These are phyloP conservation scores for Cistogaster globosa DNA, from an alignment of 2,888 invertebrate species.

Conservation along the genomic window DNA sequence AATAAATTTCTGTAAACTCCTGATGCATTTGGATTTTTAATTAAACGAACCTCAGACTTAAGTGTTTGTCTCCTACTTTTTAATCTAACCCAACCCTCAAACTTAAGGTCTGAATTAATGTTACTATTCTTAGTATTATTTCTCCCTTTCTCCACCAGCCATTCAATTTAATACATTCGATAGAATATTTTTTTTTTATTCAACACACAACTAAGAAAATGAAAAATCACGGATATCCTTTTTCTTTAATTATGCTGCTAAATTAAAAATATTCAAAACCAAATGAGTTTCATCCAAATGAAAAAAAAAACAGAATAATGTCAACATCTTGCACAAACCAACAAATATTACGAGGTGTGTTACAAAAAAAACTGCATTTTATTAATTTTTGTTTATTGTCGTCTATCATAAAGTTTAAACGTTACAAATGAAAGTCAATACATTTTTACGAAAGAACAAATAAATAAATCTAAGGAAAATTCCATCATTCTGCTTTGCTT, in stretches of 20 bases:
- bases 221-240: constrained; percentile 77
- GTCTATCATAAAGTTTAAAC: too few species aligned
- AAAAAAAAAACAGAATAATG: constrained; percentile 44
- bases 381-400: too few species aligned
- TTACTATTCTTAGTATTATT: neutral
- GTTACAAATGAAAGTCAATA: too few species aligned
- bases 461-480: too few species aligned
- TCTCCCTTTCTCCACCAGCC: neutral
- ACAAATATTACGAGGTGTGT: constrained; percentile 39
- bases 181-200: constrained; percentile 15
- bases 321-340: constrained; percentile 65
- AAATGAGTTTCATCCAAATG: constrained; percentile 71
- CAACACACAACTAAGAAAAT: constrained; percentile 67
- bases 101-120: neutral
- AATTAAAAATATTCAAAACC: constrained; percentile 76
- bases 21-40: too few species aligned
- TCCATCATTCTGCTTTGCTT: too few species aligned
- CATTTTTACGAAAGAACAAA: too few species aligned
- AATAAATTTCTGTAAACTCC: too few species aligned
- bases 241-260: constrained; percentile 76
- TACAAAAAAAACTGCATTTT: too few species aligned
- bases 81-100: too few species aligned
- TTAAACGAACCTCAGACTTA: too few species aligned
- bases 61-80: too few species aligned
- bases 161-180: constrained; percentile 44